Conservation (phyloP, 1,140 invertebrate species). For the Calliopsis andreniformis region DNA sequence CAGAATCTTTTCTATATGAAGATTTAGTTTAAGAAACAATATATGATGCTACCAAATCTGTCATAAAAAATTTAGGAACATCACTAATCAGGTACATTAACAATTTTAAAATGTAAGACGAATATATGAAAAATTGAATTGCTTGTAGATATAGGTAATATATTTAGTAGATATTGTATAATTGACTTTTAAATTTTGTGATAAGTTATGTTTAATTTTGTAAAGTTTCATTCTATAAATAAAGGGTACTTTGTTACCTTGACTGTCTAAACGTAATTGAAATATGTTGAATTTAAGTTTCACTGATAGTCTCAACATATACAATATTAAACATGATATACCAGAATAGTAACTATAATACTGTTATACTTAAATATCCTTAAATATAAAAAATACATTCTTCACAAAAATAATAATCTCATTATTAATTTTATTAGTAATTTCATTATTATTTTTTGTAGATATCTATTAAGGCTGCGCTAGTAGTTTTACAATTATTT, state of each 20-base stretch:
- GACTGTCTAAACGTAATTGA: neutral
- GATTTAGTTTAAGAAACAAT: neutral
- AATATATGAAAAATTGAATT: neutral
- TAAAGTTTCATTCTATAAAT: neutral
- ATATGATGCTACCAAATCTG: neutral
- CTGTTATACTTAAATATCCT: neutral
- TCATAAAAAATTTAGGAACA: neutral
- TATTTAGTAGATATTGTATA: neutral
- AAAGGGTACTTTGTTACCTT: neutral
- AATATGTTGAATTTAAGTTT: neutral
- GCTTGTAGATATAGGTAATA: neutral
- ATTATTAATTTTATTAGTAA: neutral
- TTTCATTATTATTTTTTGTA: neutral
- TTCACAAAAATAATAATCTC: neutral
- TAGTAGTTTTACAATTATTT: neutral
- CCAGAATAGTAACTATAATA: neutral
- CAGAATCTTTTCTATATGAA: neutral
- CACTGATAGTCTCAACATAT: neutral
- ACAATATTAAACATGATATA: too few relatives aligned
- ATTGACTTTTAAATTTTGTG: too few relatives aligned
- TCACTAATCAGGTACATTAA: neutral
- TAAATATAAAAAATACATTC: neutral
- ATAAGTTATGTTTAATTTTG: neutral
- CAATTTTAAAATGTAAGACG: neutral
- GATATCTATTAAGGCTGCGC: neutral